phyloP scores from a whole-genome alignment of 2,113 vertebrate genomes.

The Herpetotheres cachinnans region DNA sequence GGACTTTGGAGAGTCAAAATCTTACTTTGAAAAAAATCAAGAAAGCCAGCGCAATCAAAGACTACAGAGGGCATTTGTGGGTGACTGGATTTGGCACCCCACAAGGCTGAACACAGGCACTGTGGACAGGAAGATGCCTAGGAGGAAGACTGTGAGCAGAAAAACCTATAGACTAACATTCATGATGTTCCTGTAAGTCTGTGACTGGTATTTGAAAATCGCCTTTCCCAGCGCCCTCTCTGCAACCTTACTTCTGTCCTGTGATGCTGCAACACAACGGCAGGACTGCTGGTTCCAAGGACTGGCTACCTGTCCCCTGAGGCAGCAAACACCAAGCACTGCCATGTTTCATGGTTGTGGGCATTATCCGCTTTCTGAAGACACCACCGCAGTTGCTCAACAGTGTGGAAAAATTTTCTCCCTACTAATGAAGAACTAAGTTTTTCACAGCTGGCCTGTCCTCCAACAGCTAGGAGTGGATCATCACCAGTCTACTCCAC shows the following conservation, averaged over 20 bases:
- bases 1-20: background rate
- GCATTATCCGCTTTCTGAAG: background rate
- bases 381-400: background rate
- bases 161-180: background rate
- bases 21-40: background rate
- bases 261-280: fast-evolving
- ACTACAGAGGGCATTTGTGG: background rate
- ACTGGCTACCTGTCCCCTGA: background rate
- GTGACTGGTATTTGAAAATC: background rate
- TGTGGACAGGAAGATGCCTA: background rate
- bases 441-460: background rate
- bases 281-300: background rate
- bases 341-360: background rate
- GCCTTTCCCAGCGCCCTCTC: background rate
- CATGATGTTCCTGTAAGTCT: background rate
- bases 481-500: background rate
- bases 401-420: background rate
- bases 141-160: background rate
- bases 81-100: background rate
- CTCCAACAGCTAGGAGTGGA: background rate
- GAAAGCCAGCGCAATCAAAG: background rate
- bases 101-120: background rate
- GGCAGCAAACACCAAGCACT: background rate
- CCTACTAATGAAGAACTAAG: background rate
- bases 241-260: background rate